Conservation (phyloP, 2,113 vertebrate species). For the Tragulus kanchil region DNA sequence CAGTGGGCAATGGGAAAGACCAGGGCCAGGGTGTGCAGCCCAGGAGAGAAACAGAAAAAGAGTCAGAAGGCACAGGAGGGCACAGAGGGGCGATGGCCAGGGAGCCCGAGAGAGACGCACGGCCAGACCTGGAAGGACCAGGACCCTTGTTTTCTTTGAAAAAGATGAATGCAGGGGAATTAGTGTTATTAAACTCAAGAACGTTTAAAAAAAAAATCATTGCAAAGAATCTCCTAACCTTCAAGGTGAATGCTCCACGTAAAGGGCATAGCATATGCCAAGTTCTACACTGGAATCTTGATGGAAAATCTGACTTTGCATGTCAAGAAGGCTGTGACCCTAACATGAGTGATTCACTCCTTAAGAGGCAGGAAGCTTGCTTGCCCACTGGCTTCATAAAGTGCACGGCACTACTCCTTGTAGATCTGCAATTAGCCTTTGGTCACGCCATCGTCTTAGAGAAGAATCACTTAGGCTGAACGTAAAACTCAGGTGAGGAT, state of each 20-base stretch:
- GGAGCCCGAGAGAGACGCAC: neutral
- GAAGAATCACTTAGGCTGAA: constrained; percentile 61
- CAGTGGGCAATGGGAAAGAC: too few species aligned
- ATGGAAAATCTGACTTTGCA: constrained; percentile 25
- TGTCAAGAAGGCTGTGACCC: constrained; percentile 31
- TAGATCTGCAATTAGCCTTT: constrained; percentile 74
- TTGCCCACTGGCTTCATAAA: constrained; percentile 54
- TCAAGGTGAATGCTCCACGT: constrained; percentile 42
- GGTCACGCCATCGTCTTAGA: constrained; percentile 73
- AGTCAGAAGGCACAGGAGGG: neutral
- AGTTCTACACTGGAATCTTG: neutral
- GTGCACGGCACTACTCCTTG: neutral
- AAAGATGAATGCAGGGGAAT: neutral
- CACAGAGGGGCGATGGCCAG: neutral
- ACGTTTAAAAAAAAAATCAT: too few species aligned
- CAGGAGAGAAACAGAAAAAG: too few species aligned
- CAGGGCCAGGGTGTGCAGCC: too few species aligned
- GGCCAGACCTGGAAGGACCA: accelerated
- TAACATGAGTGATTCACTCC: constrained; percentile 60
- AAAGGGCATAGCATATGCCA: neutral
- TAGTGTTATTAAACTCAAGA: neutral
- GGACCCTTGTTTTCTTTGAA: neutral
- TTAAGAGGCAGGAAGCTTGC: constrained; percentile 67
- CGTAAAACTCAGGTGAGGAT: constrained; percentile 55
- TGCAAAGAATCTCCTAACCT: constrained; percentile 20